A percentile compares a stretch with the other conserved stretches of the same genome.
phyloP scores from a whole-genome alignment of 1,140 invertebrate genomes.

The Monomorium pharaonis region DNA sequence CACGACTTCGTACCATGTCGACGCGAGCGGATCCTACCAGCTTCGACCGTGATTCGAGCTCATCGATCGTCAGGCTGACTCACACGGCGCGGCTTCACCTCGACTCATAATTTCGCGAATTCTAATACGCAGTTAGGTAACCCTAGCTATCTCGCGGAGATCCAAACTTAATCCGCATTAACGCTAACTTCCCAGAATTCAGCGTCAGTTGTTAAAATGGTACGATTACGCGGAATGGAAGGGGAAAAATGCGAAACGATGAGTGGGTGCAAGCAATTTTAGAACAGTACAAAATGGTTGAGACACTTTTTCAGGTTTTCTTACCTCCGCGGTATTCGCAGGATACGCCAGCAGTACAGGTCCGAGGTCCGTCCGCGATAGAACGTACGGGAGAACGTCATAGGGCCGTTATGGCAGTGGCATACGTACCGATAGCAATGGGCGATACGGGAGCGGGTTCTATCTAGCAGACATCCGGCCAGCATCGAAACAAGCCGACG shows the following conservation, averaged over 20 bases:
- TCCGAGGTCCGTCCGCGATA: not conserved
- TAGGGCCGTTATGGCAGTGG: slow-evolving; percentile 16
- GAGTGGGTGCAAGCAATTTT: not conserved
- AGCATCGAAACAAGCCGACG: slow-evolving; percentile 79
- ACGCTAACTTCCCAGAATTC: not conserved
- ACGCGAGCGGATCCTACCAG: slow-evolving; percentile 30
- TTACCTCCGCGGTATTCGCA: too few relatives aligned
- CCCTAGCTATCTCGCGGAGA: not conserved
- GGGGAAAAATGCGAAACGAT: not conserved
- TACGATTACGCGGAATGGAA: not conserved
- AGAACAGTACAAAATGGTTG: not conserved
- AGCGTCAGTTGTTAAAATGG: not conserved
- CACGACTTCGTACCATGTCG: slow-evolving; percentile 51
- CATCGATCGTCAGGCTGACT: slow-evolving; percentile 80
- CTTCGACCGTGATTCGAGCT: slow-evolving; percentile 65
- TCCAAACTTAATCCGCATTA: not conserved
- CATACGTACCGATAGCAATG: slow-evolving; percentile 77
- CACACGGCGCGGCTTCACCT: slow-evolving; percentile 62
- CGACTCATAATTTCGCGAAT: slow-evolving; percentile 31
- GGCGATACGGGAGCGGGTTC: slow-evolving; percentile 68
- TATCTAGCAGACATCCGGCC: slow-evolving; percentile 77
- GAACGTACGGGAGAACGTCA: slow-evolving; percentile 35
- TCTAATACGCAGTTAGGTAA: slow-evolving; percentile 14
- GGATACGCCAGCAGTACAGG: not conserved
- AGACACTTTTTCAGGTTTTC: not conserved